phyloP scores from a whole-genome alignment of 2,888 invertebrate species.

The Dinocampus coccinellae region DNA sequence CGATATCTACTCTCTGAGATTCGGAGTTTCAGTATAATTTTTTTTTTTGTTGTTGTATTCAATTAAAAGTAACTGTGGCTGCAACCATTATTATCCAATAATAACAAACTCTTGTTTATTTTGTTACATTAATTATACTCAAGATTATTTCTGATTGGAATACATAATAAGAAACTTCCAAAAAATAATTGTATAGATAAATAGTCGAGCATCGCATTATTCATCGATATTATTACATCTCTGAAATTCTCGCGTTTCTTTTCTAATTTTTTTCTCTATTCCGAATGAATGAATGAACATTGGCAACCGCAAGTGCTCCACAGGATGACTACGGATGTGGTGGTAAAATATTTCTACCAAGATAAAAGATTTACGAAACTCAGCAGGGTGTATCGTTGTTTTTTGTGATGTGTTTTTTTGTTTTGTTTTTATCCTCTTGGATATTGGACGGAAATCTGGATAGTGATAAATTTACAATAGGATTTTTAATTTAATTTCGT shows the following conservation, averaged over 20 bases:
- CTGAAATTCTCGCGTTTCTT: not conserved
- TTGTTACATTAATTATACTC: too few species aligned
- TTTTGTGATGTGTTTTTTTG: not conserved
- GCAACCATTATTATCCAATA: too few species aligned
- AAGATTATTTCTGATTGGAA: too few species aligned
- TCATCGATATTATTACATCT: not conserved
- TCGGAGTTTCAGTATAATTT: not conserved
- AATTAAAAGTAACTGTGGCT: too few species aligned
- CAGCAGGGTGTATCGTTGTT: conserved; percentile 30
- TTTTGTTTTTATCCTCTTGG: not conserved
- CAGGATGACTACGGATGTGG: conserved; percentile 2
- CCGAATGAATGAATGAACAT: not conserved
- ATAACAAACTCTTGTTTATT: too few species aligned
- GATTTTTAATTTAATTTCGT: not conserved
- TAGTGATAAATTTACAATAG: not conserved
- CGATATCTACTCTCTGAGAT: not conserved
- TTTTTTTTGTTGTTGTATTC: too few species aligned
- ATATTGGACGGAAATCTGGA: not conserved
- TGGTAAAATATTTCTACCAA: not conserved
- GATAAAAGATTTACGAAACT: conserved; percentile 30
- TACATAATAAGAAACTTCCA: too few species aligned
- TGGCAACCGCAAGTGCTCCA: not conserved
- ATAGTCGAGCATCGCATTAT: too few species aligned
- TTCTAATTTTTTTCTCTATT: not conserved
- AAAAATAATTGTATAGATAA: too few species aligned